Evolutionary conservation across 1,140 invertebrate genomes (phyloP).

Genomic region (Heterodera carotae): DNA sequence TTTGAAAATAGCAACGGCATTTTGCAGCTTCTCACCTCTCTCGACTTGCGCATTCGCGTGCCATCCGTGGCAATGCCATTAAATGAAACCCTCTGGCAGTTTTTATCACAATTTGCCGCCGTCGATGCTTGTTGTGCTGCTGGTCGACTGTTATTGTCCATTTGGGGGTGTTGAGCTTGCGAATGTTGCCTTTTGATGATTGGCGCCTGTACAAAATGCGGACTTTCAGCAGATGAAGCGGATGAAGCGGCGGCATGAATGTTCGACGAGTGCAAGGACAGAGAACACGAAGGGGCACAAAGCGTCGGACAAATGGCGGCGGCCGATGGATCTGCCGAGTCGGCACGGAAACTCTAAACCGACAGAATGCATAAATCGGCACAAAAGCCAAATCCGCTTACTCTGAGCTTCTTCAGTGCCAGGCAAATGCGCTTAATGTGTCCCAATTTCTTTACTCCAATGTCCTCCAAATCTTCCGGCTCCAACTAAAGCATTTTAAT

Average conservation of each 20-base stretch:
- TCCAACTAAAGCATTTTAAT: slow-evolving; percentile 74
- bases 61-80: background rate
- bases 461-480: slow-evolving; percentile 85
- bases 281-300: background rate
- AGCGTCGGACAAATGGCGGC: background rate
- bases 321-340: background rate
- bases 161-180: background rate
- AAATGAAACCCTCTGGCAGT: background rate
- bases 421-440: slow-evolving; percentile 97
- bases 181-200: background rate
- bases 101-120: background rate
- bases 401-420: slow-evolving; percentile 91
- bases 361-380: background rate
- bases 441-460: slow-evolving; percentile 82
- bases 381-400: slow-evolving; percentile 1
- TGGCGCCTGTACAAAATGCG: background rate
- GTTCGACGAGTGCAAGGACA: background rate
- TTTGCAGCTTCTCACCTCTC: background rate
- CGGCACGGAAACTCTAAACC: background rate
- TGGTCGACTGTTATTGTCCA: too few relatives aligned
- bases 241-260: background rate
- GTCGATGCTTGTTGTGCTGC: background rate
- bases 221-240: background rate
- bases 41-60: background rate
- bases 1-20: background rate